These are phyloP conservation scores for Oreortyx pictus DNA, from an alignment of 2,797 vertebrate species.

Conservation along the genomic window DNA sequence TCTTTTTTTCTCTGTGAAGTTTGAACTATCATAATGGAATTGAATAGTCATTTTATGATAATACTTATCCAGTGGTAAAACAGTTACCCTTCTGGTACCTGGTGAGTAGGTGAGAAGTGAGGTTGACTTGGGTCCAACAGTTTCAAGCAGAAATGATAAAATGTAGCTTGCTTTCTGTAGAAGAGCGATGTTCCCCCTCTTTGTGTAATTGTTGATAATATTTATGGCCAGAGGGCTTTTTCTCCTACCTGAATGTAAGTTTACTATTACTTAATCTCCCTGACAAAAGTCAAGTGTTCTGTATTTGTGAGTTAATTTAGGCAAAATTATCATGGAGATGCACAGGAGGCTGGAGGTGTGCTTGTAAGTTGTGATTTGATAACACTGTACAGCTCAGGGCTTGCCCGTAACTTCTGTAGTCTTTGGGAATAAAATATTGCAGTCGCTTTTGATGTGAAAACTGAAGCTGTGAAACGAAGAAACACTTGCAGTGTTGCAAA, in stretches of 20 bases:
- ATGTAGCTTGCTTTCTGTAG: neutral
- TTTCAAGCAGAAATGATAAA: neutral
- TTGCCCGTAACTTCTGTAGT: neutral
- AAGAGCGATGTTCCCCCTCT: neutral
- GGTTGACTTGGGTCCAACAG: neutral
- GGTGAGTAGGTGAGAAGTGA: neutral
- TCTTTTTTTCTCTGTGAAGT: neutral
- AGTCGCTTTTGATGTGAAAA: neutral
- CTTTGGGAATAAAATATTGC: neutral
- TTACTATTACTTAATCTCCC: neutral
- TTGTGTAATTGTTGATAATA: neutral
- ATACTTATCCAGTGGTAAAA: neutral
- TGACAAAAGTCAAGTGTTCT: neutral
- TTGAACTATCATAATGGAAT: neutral
- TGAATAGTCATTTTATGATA: neutral
- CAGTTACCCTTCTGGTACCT: neutral
- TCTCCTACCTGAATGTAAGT: neutral
- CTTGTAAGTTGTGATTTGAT: accelerated
- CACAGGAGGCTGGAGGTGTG: neutral
- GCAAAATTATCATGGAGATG: neutral
- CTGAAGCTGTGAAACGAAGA: neutral
- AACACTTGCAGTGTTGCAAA: neutral
- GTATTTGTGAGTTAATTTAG: neutral
- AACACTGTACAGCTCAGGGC: neutral
- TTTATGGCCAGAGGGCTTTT: neutral